Evolutionary conservation across 2,797 vertebrate genomes (phyloP).

Genomic region (Thripadectes ignobilis): DNA sequence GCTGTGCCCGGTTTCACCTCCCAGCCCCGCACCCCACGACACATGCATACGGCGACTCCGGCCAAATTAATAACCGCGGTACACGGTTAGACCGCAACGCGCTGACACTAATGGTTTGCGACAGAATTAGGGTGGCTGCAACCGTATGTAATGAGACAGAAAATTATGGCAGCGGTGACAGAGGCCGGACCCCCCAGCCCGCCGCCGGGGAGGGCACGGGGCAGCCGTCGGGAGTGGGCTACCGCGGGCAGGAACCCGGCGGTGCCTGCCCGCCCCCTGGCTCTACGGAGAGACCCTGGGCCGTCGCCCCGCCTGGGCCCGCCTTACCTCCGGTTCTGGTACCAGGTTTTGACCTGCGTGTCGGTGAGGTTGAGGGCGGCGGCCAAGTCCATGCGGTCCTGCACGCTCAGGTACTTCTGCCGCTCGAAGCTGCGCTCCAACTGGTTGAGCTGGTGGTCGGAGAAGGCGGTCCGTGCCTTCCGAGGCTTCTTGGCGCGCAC

Average conservation of each 20-base stretch:
- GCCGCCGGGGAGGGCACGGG: not conserved
- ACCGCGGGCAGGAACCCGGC: not conserved
- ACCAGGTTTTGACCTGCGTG: slow-evolving; percentile 99
- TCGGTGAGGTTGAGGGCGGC: slow-evolving; percentile 98
- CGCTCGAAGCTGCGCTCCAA: slow-evolving; percentile 95
- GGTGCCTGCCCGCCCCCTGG: too few relatives aligned
- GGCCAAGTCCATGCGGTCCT: slow-evolving; percentile 97
- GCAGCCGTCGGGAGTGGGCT: not conserved
- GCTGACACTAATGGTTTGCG: slow-evolving; percentile 83
- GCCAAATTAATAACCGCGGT: slow-evolving; percentile 77
- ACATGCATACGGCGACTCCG: slow-evolving; percentile 3
- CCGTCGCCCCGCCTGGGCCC: not conserved
- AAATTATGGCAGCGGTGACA: slow-evolving; percentile 79
- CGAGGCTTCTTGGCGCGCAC: slow-evolving; percentile 93
- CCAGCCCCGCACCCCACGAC: not conserved
- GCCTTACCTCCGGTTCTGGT: slow-evolving; percentile 96
- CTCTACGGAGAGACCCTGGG: not conserved
- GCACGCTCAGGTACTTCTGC: slow-evolving; percentile 97
- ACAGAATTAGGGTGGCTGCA: slow-evolving; percentile 86
- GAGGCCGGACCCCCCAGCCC: not conserved
- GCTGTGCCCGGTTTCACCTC: not conserved
- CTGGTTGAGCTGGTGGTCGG: slow-evolving; percentile 96
- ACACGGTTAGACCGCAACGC: slow-evolving; percentile 71
- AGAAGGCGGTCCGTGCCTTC: slow-evolving; percentile 94
- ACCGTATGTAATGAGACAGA: slow-evolving; percentile 83